phyloP scores from a whole-genome alignment of 2,888 invertebrate genomes.

The Desoria tigrina region DNA sequence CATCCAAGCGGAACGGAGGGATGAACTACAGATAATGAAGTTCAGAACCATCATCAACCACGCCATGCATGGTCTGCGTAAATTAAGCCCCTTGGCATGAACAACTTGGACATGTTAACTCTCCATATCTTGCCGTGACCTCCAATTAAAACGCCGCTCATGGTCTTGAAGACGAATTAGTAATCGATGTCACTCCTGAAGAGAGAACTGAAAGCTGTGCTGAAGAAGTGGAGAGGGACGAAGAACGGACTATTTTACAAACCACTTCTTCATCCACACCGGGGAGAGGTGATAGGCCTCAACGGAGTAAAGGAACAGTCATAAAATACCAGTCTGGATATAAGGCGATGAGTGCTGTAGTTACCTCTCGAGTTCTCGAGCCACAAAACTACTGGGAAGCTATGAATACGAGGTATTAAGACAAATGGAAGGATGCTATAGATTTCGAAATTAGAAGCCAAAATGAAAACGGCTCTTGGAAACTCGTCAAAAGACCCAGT shows the following conservation, averaged over 20 bases:
- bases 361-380: not conserved
- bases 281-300: no score
- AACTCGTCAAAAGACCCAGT: not conserved
- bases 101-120: constrained; percentile 30
- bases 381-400: not conserved
- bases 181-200: no score
- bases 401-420: not conserved
- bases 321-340: no score
- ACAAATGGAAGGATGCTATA: constrained; percentile 13
- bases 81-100: constrained; percentile 30
- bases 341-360: not conserved
- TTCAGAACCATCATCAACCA: constrained; percentile 23
- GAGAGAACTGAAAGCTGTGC: no score
- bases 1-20: constrained; percentile 17
- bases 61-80: constrained; percentile 8
- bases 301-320: no score
- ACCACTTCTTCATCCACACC: no score
- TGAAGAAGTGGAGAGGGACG: no score
- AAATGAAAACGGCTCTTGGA: not conserved
- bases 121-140: constrained; percentile 17
- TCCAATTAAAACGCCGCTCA: constrained; percentile 25
- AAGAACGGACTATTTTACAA: no score
- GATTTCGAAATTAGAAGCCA: not conserved
- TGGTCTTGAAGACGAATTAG: constrained; percentile 20
- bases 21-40: constrained; percentile 33